These are phyloP conservation scores for Vimba vimba DNA, from an alignment of 2,113 vertebrate genomes.

Conservation along the genomic window DNA sequence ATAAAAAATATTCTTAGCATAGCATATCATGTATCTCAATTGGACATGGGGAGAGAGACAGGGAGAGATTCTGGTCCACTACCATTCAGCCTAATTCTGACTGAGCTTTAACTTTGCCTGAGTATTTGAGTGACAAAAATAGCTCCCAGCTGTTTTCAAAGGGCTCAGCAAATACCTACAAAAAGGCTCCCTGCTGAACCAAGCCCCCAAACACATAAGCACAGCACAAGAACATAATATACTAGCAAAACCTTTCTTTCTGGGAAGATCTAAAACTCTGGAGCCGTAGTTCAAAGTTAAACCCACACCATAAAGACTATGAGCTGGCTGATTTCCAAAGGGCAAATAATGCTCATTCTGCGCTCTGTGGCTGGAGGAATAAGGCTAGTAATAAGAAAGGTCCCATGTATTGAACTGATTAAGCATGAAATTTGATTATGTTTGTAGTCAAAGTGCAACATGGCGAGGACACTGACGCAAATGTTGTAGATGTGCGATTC, in stretches of 20 bases:
- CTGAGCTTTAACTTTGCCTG: conserved; percentile 5
- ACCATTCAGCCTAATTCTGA: neutral
- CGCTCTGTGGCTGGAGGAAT: conserved; percentile 52
- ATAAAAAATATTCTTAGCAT: neutral
- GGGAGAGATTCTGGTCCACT: neutral
- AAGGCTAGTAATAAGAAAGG: conserved; percentile 54
- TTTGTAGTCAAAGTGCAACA: conserved; percentile 49
- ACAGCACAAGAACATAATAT: neutral
- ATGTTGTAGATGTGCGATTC: neutral
- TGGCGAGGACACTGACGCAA: conserved; percentile 23
- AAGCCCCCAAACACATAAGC: neutral
- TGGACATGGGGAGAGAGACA: neutral
- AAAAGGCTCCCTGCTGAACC: conserved; percentile 14
- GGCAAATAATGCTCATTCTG: conserved; percentile 48
- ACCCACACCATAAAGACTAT: neutral
- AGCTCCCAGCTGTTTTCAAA: conserved; percentile 38
- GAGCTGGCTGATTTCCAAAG: conserved; percentile 19
- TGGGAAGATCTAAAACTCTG: neutral
- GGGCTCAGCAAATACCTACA: conserved; percentile 31
- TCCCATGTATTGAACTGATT: conserved; percentile 62
- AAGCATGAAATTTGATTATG: conserved; percentile 72
- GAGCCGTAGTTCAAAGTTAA: conserved; percentile 18
- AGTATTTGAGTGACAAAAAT: conserved; percentile 33
- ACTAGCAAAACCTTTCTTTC: neutral
- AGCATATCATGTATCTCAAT: neutral